Evolutionary conservation across 2,797 vertebrate species (phyloP), one percentile per base, ranked within the genome.

Genomic region (Todus mexicanus): DNA sequence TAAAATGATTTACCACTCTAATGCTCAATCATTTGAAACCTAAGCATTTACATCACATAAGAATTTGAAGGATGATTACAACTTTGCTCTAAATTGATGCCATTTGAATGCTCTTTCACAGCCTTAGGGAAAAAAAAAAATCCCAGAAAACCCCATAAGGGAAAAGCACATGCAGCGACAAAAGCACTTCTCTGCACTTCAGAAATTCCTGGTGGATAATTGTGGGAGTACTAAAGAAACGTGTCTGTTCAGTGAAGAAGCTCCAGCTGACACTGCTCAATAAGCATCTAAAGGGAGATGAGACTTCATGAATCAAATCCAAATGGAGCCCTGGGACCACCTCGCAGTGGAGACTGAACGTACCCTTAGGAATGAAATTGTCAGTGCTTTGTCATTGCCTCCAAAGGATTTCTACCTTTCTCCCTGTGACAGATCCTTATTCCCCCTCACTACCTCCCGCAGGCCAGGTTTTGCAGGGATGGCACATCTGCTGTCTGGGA

Each of bases 281-380:
- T 47, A 69, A 3, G 1, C 20, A 61, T 60, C 18, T 64, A 65
- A 85, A 87, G 12, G 33, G 72, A 86, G 57, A 81, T 42, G 63
- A 87, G 18, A 40, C n/a, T 57, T 53, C 38, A 70, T 26, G 15
- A 91, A 94, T 77, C 17, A 60, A n/a, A 87, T 33, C 33, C 31
- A 43, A 63, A 47, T 10, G 40, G 40, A 78, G 65, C 35, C 54
- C 27, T 68, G n/a, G 37, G 54, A 86, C 27, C 19, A 45, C 26
- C 23, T 42, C 1, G 2, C 21, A 65, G 50, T 4, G 7, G 21
- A 61, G 38, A 38, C 1, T 23, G 42, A 74, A 57, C 5, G 1
- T 3, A 1, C 18, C 38, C 16, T 9, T 3, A 50, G 50, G 40
- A 86, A 50, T 9, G 12, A 68, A 94, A 80, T 11, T n/a, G 19